Conservation (phyloP, 2,888 invertebrate genomes). For the Chloroclystis v-ata region DNA sequence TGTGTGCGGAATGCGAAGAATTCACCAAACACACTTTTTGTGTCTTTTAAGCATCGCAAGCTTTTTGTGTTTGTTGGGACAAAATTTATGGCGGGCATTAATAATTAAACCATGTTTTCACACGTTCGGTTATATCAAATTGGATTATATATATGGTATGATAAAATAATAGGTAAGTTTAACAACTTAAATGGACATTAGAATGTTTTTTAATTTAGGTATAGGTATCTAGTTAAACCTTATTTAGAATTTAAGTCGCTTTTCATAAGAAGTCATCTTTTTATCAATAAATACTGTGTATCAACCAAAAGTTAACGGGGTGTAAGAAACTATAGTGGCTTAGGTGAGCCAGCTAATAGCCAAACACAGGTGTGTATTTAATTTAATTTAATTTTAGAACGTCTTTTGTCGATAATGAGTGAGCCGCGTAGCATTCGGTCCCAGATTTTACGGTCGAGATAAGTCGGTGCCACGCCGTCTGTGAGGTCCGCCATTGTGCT, state of each 20-base stretch:
- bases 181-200: too few relatives aligned
- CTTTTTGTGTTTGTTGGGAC: conserved; percentile 39
- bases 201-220: not conserved
- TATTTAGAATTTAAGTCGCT: too few relatives aligned
- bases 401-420: not conserved
- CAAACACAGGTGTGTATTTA: not conserved
- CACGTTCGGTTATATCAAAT: conserved; percentile 25
- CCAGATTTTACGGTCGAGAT: conserved; percentile 27
- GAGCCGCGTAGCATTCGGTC: conserved; percentile 13
- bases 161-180: not conserved
- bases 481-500: conserved; percentile 33
- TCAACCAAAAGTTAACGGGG: too few relatives aligned
- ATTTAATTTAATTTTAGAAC: not conserved
- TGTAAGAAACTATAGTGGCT: too few relatives aligned
- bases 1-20: conserved; percentile 28
- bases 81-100: conserved; percentile 51
- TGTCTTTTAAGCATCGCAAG: conserved; percentile 29
- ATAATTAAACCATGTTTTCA: conserved; percentile 36
- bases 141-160: conserved; percentile 3
- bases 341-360: too few relatives aligned
- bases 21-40: conserved; percentile 36
- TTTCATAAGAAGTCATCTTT: too few relatives aligned
- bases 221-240: too few relatives aligned
- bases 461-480: conserved; percentile 46
- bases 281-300: too few relatives aligned